phyloP scores from a whole-genome alignment of 2,888 invertebrate genomes.

The Spodoptera picta region DNA sequence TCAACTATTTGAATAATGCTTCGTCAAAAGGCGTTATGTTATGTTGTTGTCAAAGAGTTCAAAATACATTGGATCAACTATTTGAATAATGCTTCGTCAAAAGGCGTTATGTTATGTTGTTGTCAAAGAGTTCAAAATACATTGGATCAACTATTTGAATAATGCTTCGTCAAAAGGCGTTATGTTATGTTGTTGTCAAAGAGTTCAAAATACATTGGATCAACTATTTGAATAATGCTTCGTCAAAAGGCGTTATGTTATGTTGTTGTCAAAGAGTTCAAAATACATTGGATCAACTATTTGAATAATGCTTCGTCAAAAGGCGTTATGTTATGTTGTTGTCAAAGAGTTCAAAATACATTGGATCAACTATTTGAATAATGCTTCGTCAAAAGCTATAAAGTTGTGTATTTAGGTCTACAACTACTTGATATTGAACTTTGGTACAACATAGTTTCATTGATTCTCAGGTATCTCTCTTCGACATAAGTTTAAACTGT shows the following conservation, averaged over 20 bases:
- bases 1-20: conserved; percentile 36
- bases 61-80: conserved; percentile 5
- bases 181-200: too few relatives aligned
- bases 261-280: too few relatives aligned
- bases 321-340: neutral
- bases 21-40: conserved; percentile 20
- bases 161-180: conserved; percentile 36
- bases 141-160: conserved; percentile 20
- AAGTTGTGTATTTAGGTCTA: conserved; percentile 35
- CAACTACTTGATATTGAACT: conserved; percentile 7
- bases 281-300: conserved; percentile 5
- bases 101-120: neutral
- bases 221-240: conserved; percentile 36
- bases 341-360: too few relatives aligned
- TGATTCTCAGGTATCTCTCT: neutral
- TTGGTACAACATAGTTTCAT: conserved; percentile 19
- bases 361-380: conserved; percentile 26
- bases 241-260: conserved; percentile 17
- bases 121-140: too few relatives aligned
- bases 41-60: too few relatives aligned
- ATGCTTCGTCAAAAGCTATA: conserved; percentile 33
- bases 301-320: conserved; percentile 42
- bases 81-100: conserved; percentile 40
- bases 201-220: neutral
- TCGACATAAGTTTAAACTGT: conserved; percentile 1